phyloP scores from a whole-genome alignment of 2,888 invertebrate genomes.

The Elaeidobius kamerunicus region DNA sequence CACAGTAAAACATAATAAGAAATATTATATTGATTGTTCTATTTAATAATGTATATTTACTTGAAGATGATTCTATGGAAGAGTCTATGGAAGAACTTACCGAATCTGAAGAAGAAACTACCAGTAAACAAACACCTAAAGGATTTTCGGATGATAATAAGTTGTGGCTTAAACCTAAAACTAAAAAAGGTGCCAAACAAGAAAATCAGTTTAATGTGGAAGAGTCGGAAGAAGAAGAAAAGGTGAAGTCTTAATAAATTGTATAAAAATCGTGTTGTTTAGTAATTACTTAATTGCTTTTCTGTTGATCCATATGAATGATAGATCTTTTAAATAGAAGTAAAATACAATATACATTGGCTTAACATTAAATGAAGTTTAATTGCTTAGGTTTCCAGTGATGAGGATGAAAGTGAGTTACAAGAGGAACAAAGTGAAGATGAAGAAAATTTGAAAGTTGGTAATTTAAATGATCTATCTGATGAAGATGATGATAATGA shows the following conservation, averaged over 20 bases:
- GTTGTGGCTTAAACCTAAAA: conserved; percentile 65
- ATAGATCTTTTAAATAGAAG: no score
- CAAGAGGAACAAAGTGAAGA: conserved; percentile 39
- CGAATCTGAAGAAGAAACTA: neutral
- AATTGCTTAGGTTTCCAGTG: neutral
- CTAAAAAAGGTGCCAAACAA: conserved; percentile 40
- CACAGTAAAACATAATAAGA: neutral
- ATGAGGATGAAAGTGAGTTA: conserved; percentile 40
- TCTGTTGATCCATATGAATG: neutral
- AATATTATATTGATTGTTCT: neutral
- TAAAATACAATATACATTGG: no score
- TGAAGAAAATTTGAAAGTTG: conserved; percentile 35
- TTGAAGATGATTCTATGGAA: conserved; percentile 33
- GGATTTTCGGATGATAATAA: conserved; percentile 72
- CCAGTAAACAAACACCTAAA: conserved; percentile 40
- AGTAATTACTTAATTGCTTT: neutral
- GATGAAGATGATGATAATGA: conserved; percentile 17
- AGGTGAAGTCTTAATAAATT: no score
- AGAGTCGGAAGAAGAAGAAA: conserved; percentile 39
- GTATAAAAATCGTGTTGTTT: neutral
- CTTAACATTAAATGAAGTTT: no score
- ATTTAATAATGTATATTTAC: neutral
- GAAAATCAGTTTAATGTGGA: conserved; percentile 37
- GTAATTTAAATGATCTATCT: conserved; percentile 29
- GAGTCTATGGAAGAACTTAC: conserved; percentile 32